phyloP scores from a whole-genome alignment of 2,797 vertebrate genomes.

The Xenops minutus region DNA sequence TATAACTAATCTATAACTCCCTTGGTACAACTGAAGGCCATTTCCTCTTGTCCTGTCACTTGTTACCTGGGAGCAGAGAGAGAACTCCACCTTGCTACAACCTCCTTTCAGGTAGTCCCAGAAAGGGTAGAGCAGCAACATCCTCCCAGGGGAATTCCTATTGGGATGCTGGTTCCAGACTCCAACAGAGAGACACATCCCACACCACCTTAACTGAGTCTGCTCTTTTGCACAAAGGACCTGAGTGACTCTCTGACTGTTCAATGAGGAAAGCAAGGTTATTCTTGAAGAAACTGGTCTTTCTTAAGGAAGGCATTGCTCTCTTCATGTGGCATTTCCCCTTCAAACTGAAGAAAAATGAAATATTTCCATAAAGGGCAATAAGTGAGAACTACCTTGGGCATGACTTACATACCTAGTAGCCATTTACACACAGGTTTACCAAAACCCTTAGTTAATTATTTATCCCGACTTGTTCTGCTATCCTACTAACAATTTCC shows the following conservation, averaged over 20 bases:
- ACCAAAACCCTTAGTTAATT: background rate
- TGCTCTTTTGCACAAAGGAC: background rate
- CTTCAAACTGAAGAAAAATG: background rate
- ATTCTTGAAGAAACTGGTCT: background rate
- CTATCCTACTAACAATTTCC: background rate
- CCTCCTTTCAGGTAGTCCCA: background rate
- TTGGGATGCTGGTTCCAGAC: background rate
- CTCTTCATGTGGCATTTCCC: background rate
- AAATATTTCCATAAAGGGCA: background rate
- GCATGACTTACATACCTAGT: background rate
- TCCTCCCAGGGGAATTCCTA: background rate
- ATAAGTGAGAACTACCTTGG: background rate
- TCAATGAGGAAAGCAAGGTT: background rate
- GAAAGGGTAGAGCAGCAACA: background rate
- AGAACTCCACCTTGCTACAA: fast-evolving
- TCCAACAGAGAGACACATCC: fast-evolving
- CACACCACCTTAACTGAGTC: background rate
- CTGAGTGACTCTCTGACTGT: background rate
- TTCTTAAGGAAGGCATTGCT: background rate
- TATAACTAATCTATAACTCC: background rate
- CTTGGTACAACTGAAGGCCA: background rate
- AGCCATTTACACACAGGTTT: background rate
- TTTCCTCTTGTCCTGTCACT: background rate
- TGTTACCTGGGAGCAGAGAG: background rate
- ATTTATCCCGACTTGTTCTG: background rate